A percentile compares a stretch with the other conserved stretches of the same genome.
Evolutionary conservation across 2,888 invertebrate species (phyloP).

Genomic region (Sepioteuthis lessoniana): DNA sequence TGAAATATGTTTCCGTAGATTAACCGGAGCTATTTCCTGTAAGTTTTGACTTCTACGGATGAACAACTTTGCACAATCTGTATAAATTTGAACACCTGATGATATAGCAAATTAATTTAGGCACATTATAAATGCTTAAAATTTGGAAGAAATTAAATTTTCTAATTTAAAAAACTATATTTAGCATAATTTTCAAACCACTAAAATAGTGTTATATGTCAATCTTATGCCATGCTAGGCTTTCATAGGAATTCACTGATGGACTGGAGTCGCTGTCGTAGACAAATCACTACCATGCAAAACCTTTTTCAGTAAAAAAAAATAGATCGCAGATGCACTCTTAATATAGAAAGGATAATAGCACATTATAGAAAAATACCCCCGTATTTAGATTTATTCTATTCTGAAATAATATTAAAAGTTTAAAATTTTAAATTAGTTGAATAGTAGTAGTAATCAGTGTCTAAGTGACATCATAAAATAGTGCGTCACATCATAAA

Average conservation of each 20-base stretch:
- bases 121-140: background rate
- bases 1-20: background rate
- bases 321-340: background rate
- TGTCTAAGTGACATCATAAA: conserved; percentile 10
- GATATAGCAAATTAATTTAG: background rate
- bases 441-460: background rate
- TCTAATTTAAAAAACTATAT: background rate
- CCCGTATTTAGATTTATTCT: background rate
- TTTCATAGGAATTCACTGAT: background rate
- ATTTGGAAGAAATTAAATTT: background rate
- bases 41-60: background rate
- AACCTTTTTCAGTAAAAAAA: background rate
- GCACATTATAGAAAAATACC: background rate
- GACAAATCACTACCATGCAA: background rate
- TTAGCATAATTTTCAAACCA: background rate
- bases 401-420: background rate
- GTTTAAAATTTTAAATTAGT: background rate
- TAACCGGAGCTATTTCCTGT: conserved; percentile 4
- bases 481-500: conserved; percentile 41
- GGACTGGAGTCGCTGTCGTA: background rate
- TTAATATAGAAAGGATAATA: background rate
- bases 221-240: background rate
- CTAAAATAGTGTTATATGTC: background rate
- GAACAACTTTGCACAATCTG: background rate
- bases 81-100: background rate